Conservation (phyloP, 2,797 vertebrate genomes). For the Lithobates sylvaticus region DNA sequence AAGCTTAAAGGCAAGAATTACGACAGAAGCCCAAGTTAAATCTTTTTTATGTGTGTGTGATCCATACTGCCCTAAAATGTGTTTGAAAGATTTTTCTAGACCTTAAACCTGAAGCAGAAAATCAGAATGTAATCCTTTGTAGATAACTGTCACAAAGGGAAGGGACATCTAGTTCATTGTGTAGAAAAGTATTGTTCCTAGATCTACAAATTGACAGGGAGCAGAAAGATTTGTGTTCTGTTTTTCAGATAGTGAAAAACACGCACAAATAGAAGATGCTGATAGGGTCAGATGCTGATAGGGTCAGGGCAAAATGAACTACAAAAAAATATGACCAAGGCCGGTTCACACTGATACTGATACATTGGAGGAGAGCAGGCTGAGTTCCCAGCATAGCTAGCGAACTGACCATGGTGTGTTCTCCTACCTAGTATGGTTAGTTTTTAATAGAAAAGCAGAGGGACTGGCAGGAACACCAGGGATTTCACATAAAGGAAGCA, state of each 20-base stretch:
- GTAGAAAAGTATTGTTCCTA: neutral
- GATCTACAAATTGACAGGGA: neutral
- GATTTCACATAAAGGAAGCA: too few species aligned
- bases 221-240: neutral
- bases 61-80: constrained; percentile 33
- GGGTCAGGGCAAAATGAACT: neutral
- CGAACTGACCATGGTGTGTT: too few species aligned
- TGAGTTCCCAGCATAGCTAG: too few species aligned
- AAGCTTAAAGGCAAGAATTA: constrained; percentile 26
- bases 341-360: too few species aligned
- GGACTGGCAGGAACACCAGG: too few species aligned
- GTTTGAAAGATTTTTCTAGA: constrained; percentile 2
- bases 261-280: neutral
- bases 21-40: constrained; percentile 26
- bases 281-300: neutral
- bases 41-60: constrained; percentile 50
- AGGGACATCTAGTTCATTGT: neutral
- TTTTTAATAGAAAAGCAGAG: too few species aligned
- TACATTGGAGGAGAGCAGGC: too few species aligned
- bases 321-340: neutral
- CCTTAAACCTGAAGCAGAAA: constrained; percentile 36
- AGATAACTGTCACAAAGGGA: constrained; percentile 4
- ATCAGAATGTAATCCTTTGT: constrained; percentile 25
- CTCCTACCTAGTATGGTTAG: too few species aligned
- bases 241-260: neutral